Conservation (phyloP, 2,888 invertebrate genomes). For the Brassicogethes aeneus region DNA sequence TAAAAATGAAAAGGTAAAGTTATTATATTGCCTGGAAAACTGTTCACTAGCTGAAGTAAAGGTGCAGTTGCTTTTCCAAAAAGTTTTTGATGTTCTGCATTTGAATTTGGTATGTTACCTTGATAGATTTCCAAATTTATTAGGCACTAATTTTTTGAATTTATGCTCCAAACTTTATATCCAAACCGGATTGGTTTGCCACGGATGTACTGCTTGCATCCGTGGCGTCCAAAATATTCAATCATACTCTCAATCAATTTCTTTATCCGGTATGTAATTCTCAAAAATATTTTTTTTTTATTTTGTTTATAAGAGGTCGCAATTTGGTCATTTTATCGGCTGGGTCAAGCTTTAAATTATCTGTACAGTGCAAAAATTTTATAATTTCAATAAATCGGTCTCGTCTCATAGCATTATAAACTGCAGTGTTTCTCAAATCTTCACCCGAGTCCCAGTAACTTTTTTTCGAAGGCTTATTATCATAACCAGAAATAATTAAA, state of each 20-base stretch:
- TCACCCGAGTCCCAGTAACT: slow-evolving; percentile 11
- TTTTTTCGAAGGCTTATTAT: slow-evolving; percentile 11
- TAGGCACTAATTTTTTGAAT: slow-evolving; percentile 18
- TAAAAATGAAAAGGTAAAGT: slow-evolving; percentile 8
- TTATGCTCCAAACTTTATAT: slow-evolving; percentile 14
- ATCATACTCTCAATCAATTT: slow-evolving; percentile 26
- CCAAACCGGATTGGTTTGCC: slow-evolving; percentile 14
- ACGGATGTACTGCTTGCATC: slow-evolving; percentile 26
- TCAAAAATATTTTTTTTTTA: slow-evolving; percentile 12
- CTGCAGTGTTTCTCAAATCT: slow-evolving; percentile 9
- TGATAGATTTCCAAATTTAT: slow-evolving; percentile 17
- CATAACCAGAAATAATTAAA: slow-evolving; percentile 13
- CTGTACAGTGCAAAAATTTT: slow-evolving; percentile 14
- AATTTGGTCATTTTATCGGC: slow-evolving; percentile 23
- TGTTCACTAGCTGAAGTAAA: not conserved
- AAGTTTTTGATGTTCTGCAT: slow-evolving; percentile 8
- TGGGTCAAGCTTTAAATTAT: slow-evolving; percentile 12
- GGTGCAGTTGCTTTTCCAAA: slow-evolving; percentile 11
- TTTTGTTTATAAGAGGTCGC: slow-evolving; percentile 16
- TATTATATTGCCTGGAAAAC: not conserved
- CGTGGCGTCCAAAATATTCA: slow-evolving; percentile 26
- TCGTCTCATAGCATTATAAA: no score
- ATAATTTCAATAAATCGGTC: slow-evolving; percentile 15
- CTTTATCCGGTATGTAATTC: slow-evolving; percentile 16
- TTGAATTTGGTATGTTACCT: slow-evolving; percentile 10